These are phyloP conservation scores for Tetrao urogallus DNA, from an alignment of 2,113 vertebrate species.

Conservation along the genomic window DNA sequence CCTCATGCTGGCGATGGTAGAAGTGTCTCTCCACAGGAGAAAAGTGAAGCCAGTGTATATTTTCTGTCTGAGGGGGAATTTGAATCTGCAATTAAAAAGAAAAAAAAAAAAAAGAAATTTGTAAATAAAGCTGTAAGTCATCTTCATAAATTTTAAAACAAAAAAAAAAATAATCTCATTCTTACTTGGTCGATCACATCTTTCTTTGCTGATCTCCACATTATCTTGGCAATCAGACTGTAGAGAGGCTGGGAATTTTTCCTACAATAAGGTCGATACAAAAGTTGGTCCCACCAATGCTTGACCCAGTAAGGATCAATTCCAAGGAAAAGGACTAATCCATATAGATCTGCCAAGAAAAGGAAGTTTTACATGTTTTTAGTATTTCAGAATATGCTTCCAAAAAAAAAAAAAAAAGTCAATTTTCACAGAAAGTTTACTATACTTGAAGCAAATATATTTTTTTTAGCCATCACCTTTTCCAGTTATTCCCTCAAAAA, in stretches of 20 bases:
- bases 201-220: constrained; percentile 98
- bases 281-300: constrained; percentile 95
- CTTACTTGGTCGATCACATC: constrained; percentile 97
- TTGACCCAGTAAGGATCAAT: constrained; percentile 97
- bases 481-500: background rate
- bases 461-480: background rate
- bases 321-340: constrained; percentile 93
- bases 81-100: constrained; percentile 85
- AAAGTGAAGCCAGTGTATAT: constrained; percentile 95
- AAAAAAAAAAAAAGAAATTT: background rate
- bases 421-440: background rate
- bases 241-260: constrained; percentile 90
- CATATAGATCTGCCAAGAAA: constrained; percentile 88
- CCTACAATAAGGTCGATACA: constrained; percentile 93
- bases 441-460: background rate
- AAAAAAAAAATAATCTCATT: background rate
- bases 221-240: constrained; percentile 86
- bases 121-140: background rate
- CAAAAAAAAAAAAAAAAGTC: background rate
- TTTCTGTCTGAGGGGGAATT: constrained; percentile 95
- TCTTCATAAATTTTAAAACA: background rate
- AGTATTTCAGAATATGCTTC: background rate
- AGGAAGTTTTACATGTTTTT: background rate
- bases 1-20: constrained; percentile 97
- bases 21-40: constrained; percentile 98